phyloP scores from a whole-genome alignment of 1,140 invertebrate species.

The Drosophila biarmipes region DNA sequence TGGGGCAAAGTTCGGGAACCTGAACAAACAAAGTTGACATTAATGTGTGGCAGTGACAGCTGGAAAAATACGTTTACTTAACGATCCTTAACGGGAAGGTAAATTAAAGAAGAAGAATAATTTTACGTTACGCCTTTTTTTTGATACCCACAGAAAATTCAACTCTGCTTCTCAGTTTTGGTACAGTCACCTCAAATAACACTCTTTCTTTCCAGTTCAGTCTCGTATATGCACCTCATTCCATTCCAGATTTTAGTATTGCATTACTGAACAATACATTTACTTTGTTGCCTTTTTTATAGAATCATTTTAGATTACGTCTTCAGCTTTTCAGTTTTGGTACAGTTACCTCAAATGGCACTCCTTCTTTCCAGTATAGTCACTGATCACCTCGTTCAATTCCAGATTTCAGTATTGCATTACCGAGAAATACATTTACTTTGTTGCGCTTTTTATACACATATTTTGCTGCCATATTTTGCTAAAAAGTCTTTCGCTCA shows the following conservation, averaged over 20 bases:
- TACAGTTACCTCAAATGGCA: neutral
- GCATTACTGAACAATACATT: no score
- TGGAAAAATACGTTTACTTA: constrained; percentile 3
- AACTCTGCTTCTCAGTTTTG: neutral
- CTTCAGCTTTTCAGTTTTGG: no score
- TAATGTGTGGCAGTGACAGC: constrained; percentile 13
- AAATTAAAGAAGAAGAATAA: neutral
- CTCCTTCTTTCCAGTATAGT: neutral
- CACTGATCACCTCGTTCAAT: neutral
- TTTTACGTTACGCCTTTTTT: neutral
- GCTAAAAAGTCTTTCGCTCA: constrained; percentile 5
- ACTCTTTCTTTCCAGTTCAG: neutral
- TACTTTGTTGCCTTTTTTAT: no score
- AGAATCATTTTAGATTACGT: no score
- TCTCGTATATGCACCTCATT: no score
- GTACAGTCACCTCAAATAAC: neutral
- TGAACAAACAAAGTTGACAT: constrained; percentile 21
- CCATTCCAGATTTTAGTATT: no score
- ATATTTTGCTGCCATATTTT: constrained; percentile 19
- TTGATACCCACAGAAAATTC: neutral
- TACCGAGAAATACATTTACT: neutral
- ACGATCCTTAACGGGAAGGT: neutral
- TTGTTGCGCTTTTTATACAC: constrained; percentile 2
- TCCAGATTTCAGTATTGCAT: constrained; percentile 11
- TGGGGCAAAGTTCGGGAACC: constrained; percentile 37